Percentiles rank a stretch among this genome's conserved stretches.
Conservation (phyloP, 2,888 invertebrate genomes). For the Pollenia angustigena region DNA sequence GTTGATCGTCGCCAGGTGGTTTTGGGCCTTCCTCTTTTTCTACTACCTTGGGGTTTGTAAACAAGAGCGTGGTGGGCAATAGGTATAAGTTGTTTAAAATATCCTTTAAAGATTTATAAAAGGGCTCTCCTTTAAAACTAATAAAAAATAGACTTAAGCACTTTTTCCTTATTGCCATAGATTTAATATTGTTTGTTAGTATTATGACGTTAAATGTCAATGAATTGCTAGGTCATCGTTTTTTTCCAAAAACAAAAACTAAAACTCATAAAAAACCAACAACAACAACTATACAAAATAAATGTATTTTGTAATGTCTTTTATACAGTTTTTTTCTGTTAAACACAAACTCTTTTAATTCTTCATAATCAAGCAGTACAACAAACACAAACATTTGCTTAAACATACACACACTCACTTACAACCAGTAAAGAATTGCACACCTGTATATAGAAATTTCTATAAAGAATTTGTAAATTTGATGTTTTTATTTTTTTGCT, state of each 20-base stretch:
- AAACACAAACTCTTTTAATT: constrained; percentile 8
- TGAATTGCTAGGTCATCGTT: constrained; percentile 37
- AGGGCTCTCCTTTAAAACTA: too few relatives aligned
- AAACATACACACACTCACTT: background rate
- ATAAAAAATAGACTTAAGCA: too few relatives aligned
- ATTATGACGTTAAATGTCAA: constrained; percentile 26
- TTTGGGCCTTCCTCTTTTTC: too few relatives aligned
- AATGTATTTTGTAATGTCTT: background rate
- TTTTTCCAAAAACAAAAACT: background rate
- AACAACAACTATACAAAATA: constrained; percentile 5
- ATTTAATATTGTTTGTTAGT: background rate
- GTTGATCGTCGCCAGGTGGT: too few relatives aligned
- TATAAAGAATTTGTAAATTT: constrained; percentile 1
- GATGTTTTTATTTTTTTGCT: background rate
- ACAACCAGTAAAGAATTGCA: background rate
- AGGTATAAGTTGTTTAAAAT: too few relatives aligned
- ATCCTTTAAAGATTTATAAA: too few relatives aligned
- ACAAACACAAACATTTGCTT: too few relatives aligned
- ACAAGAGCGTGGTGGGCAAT: too few relatives aligned
- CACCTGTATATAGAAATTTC: constrained; percentile 44
- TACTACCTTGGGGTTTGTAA: too few relatives aligned
- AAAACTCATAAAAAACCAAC: background rate
- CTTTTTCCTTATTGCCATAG: background rate
- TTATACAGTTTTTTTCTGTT: constrained; percentile 3
- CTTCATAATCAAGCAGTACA: background rate